Evolutionary conservation across 1,140 invertebrate genomes (phyloP), one percentile per base, ranked within the genome.

Genomic region (Cyphomyrmex costatus): DNA sequence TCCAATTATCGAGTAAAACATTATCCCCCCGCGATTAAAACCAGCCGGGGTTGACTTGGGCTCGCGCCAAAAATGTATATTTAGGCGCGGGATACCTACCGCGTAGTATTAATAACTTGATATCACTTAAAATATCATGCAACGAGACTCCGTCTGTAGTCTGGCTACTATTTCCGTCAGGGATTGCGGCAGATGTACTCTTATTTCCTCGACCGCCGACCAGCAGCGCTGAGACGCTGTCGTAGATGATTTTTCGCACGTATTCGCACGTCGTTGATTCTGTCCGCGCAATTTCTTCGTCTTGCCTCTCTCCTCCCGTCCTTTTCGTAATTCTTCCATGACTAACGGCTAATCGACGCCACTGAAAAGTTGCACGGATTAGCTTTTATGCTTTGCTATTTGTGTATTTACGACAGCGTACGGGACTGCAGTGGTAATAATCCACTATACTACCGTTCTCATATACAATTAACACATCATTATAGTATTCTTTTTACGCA

Each of bases 1-100:
- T 88, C 89, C 85, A 90, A 90, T 90, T 90, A 90, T 90, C 89
- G 83, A 78, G 36, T 90, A 90, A 90, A 90, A 90, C 89, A 88
- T 90, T 90, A 89, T 88, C 46, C 86, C 86, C 63, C 80, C 51
- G 88, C 88, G 86, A 90, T 90, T 68, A 90, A 90, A 90, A 86
- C 70, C 53, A 66, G 89, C 86, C 89, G 63, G 58, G 63, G 86
- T 78, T 88, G 76, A 70, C 71, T 90, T 90, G 89, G 88, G 42
- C 3, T 76, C 51, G 19, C 65, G 88, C 89, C 88, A 90, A 88
- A 90, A 60, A 83, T 90, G 36, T 90, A 90, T 90, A 90, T 90
- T 90, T 90, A 90, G 89, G 49, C 42, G 51, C 83, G 71, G 80
- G 88, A 90, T 76, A 83, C 83, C 89, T 90, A 88, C 71, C 82